Conservation (phyloP, 2,888 invertebrate genomes). For the Agrochola circellaris region DNA sequence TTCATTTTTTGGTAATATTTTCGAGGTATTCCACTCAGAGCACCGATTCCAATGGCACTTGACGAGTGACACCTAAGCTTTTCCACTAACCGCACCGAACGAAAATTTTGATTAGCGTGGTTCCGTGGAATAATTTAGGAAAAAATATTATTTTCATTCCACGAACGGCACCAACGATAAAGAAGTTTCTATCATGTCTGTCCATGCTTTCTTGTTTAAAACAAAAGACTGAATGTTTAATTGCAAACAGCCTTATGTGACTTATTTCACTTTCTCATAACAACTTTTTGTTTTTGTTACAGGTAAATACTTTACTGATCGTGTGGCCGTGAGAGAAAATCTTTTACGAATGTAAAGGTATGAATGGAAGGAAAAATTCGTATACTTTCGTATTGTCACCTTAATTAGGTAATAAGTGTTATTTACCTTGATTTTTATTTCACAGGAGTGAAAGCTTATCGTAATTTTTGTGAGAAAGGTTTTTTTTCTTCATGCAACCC, state of each 20-base stretch:
- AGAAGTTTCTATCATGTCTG: slow-evolving; percentile 8
- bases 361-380: slow-evolving; percentile 52
- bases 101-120: not conserved
- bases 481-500: not conserved
- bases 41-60: not conserved
- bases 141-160: not conserved
- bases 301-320: slow-evolving; percentile 67
- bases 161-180: not conserved
- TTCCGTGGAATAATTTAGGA: not conserved
- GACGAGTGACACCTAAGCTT: not conserved
- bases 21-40: not conserved
- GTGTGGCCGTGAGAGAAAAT: slow-evolving; percentile 49
- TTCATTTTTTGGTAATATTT: not conserved
- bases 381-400: slow-evolving; percentile 55
- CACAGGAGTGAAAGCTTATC: slow-evolving; percentile 45
- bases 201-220: slow-evolving; percentile 56
- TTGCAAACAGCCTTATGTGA: slow-evolving; percentile 44
- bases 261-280: slow-evolving; percentile 59
- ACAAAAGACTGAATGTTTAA: slow-evolving; percentile 56
- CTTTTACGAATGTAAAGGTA: slow-evolving; percentile 37
- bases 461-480: not conserved
- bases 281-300: slow-evolving; percentile 66
- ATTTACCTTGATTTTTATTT: slow-evolving; percentile 31
- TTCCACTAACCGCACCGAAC: not conserved
- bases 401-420: slow-evolving; percentile 16